A percentile compares a stretch with the other conserved stretches of the same genome.
phyloP scores from a whole-genome alignment of 2,888 invertebrate genomes.

The Stenodema calcarata region DNA sequence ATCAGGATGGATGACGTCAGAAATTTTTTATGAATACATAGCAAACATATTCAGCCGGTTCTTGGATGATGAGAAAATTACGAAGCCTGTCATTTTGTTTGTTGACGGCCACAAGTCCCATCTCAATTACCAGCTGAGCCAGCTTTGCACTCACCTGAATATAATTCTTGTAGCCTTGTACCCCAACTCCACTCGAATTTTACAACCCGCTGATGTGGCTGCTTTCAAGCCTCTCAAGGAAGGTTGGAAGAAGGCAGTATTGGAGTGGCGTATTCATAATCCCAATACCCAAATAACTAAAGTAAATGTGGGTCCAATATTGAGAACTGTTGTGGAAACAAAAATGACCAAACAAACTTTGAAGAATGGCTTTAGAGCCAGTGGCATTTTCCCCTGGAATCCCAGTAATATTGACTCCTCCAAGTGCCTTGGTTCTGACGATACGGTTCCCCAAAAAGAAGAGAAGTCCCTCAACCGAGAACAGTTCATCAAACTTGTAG shows the following conservation, averaged over 20 bases:
- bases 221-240: slow-evolving; percentile 41
- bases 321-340: background rate
- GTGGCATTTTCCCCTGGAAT: background rate
- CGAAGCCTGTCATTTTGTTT: slow-evolving; percentile 56
- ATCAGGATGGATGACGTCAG: slow-evolving; percentile 32
- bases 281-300: background rate
- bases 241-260: slow-evolving; percentile 33
- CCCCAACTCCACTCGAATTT: slow-evolving; percentile 46
- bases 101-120: slow-evolving; percentile 57
- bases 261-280: background rate
- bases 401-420: background rate
- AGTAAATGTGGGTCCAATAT: background rate
- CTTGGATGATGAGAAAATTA: slow-evolving; percentile 48
- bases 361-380: background rate
- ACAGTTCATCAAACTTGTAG: too few species aligned
- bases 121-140: slow-evolving; percentile 38
- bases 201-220: slow-evolving; percentile 45
- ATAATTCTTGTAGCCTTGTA: slow-evolving; percentile 47
- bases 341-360: background rate
- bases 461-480: too few species aligned
- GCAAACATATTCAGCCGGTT: slow-evolving; percentile 18
- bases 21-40: slow-evolving; percentile 53
- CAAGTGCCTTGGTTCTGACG: slow-evolving; percentile 13
- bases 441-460: background rate
- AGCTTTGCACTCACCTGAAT: slow-evolving; percentile 22